Conservation (phyloP, 2,113 vertebrate species). For the Zingel zingel region DNA sequence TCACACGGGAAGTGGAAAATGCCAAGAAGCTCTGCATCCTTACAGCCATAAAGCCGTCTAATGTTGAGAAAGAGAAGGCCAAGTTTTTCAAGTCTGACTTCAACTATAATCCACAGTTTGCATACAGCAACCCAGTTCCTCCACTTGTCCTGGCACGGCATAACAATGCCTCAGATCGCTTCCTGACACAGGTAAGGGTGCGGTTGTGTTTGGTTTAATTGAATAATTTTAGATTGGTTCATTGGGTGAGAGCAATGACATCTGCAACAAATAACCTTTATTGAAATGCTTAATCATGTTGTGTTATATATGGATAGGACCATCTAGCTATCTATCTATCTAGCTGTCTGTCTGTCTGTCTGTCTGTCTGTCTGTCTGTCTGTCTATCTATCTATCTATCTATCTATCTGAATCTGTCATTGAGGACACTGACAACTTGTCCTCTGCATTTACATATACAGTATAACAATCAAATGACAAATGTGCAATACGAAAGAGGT, state of each 20-base stretch:
- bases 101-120: slow-evolving; percentile 93
- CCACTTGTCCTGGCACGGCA: slow-evolving; percentile 86
- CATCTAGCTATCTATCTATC: not conserved
- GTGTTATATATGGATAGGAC: not conserved
- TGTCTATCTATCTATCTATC: not conserved
- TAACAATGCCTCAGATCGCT: slow-evolving; percentile 89
- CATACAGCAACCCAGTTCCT: slow-evolving; percentile 89
- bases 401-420: not conserved
- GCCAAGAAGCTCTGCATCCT: slow-evolving; percentile 90
- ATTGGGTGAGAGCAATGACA: not conserved
- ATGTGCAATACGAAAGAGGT: not conserved
- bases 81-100: slow-evolving; percentile 92
- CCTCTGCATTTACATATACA: not conserved
- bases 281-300: not conserved
- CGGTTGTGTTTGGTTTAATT: not conserved
- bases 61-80: slow-evolving; percentile 91
- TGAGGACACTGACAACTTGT: not conserved
- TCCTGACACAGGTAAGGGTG: slow-evolving; percentile 81
- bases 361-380: not conserved
- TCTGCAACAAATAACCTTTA: not conserved
- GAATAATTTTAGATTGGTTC: not conserved
- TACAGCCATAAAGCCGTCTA: slow-evolving; percentile 93
- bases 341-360: not conserved
- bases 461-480: not conserved
- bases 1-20: slow-evolving; percentile 77